A percentile compares a stretch with the other conserved stretches of the same genome.
Conservation (phyloP, 1,140 invertebrate species). For the Dryas iulia region DNA sequence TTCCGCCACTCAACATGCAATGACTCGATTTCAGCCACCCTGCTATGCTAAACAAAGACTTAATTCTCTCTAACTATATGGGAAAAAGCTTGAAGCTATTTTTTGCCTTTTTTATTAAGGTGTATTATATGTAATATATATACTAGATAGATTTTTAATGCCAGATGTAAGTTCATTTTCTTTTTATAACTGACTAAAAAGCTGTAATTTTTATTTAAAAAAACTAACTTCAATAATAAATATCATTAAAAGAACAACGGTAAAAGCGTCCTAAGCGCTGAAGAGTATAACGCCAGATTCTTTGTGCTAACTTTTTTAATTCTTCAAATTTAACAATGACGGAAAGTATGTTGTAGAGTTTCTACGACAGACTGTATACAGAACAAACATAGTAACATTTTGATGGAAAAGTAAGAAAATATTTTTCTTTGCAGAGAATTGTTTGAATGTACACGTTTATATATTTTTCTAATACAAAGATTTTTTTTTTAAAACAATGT, state of each 20-base stretch:
- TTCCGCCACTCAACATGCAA: too few species aligned
- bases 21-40: too few species aligned
- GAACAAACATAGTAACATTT: neutral
- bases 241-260: neutral
- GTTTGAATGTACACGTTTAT: neutral
- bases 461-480: too few species aligned
- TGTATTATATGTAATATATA: too few species aligned
- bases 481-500: too few species aligned
- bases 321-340: neutral
- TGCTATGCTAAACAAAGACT: too few species aligned
- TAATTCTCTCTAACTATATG: too few species aligned
- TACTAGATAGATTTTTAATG: too few species aligned
- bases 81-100: too few species aligned
- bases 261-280: neutral
- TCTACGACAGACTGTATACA: constrained; percentile 9
- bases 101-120: too few species aligned
- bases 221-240: neutral
- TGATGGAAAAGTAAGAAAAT: neutral
- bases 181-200: neutral
- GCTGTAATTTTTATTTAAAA: neutral
- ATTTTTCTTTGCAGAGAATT: neutral
- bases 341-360: neutral
- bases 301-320: neutral
- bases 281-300: neutral
- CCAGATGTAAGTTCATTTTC: too few species aligned